Evolutionary conservation across 2,797 vertebrate species (phyloP).

Genomic region (Clarias platycephalus): DNA sequence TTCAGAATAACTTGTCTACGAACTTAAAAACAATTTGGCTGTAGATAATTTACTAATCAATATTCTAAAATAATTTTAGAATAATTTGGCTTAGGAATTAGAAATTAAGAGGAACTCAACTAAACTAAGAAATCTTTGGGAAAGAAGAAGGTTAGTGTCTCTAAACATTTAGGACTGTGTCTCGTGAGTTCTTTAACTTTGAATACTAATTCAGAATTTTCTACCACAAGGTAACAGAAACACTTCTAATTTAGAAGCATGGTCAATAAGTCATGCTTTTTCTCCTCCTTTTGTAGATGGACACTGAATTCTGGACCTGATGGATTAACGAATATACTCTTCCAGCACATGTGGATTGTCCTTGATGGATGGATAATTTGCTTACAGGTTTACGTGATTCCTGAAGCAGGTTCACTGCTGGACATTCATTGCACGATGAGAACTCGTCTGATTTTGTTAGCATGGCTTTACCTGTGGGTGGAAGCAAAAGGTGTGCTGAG

Average conservation of each 20-base stretch:
- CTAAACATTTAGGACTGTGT: neutral
- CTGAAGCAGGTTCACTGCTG: neutral
- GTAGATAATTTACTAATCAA: no score
- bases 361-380: neutral
- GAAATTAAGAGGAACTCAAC: neutral
- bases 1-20: neutral
- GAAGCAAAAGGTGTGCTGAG: slow-evolving; percentile 68
- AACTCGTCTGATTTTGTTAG: slow-evolving; percentile 60
- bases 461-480: slow-evolving; percentile 63
- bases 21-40: neutral
- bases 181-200: neutral
- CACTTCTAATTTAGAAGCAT: neutral
- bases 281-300: neutral
- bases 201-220: neutral
- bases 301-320: neutral
- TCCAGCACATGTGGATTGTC: neutral
- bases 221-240: neutral
- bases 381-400: neutral
- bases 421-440: slow-evolving; percentile 58
- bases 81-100: neutral
- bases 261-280: neutral
- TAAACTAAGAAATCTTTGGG: neutral
- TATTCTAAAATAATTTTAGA: neutral
- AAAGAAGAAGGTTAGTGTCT: neutral
- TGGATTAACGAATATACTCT: neutral